Conservation (phyloP, 2,113 vertebrate genomes). For the Xiphorhynchus elegans region DNA sequence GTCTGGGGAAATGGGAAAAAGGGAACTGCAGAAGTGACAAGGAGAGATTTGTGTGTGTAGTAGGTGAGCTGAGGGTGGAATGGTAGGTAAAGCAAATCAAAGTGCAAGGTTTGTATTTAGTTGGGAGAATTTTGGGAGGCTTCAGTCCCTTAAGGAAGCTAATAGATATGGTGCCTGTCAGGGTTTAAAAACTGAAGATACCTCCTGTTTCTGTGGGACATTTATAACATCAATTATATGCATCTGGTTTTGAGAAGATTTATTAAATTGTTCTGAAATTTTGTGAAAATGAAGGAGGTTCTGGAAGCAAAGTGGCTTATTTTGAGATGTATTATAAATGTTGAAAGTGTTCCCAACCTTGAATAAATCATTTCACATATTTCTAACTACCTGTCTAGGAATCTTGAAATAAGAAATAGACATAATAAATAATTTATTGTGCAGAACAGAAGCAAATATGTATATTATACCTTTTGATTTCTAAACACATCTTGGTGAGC, state of each 20-base stretch:
- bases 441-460: slow-evolving; percentile 26
- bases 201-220: not conserved
- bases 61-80: not conserved
- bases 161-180: not conserved
- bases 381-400: slow-evolving; percentile 23
- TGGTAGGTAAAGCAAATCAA: not conserved
- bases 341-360: not conserved
- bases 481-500: not conserved
- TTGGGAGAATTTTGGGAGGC: not conserved
- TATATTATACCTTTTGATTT: slow-evolving; percentile 17
- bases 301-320: not conserved
- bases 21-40: not conserved
- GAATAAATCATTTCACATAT: slow-evolving; percentile 43
- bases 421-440: slow-evolving; percentile 56
- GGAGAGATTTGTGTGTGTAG: rapidly evolving
- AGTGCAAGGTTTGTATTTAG: not conserved
- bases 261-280: not conserved
- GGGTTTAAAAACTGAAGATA: not conserved
- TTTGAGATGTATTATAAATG: slow-evolving; percentile 7
- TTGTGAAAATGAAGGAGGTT: not conserved
- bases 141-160: not conserved
- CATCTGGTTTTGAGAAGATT: not conserved
- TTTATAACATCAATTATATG: not conserved
- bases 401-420: slow-evolving; percentile 1
- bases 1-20: not conserved